Conservation (phyloP, 2,113 vertebrate genomes). For the Oryzias woworae region DNA sequence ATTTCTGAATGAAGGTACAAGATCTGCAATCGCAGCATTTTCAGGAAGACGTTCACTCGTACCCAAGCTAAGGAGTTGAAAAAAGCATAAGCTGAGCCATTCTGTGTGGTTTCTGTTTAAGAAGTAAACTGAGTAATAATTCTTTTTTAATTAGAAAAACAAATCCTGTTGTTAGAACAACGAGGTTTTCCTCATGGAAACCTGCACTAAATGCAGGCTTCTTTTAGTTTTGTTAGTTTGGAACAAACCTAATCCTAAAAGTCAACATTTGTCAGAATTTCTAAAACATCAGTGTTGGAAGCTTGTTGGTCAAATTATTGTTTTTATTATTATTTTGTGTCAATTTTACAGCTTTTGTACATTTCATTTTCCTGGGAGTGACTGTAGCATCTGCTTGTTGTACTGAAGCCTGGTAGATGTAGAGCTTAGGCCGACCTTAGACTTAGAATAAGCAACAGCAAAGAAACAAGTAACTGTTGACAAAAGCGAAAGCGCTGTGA, state of each 20-base stretch:
- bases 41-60: no score
- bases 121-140: no score
- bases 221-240: constrained; percentile 23
- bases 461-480: constrained; percentile 58
- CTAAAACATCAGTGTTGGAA: constrained; percentile 49
- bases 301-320: constrained; percentile 12
- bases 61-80: no score
- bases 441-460: constrained; percentile 25
- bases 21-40: no score
- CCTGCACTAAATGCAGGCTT: constrained; percentile 5
- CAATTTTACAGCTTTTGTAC: constrained; percentile 15
- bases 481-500: constrained; percentile 55
- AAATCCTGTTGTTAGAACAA: no score
- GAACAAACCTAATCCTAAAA: constrained; percentile 11
- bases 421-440: constrained; percentile 48
- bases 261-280: constrained; percentile 27
- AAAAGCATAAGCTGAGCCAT: no score
- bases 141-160: no score
- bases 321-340: constrained; percentile 23
- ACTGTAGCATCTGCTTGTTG: constrained; percentile 60
- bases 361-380: constrained; percentile 51
- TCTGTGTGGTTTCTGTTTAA: no score
- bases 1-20: constrained; percentile 21
- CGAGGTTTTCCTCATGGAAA: no score
- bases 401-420: constrained; percentile 49